Evolutionary conservation across 2,113 vertebrate species (phyloP), one percentile per base, ranked within the genome.

Genomic region (Brachionichthys hirsutus): DNA sequence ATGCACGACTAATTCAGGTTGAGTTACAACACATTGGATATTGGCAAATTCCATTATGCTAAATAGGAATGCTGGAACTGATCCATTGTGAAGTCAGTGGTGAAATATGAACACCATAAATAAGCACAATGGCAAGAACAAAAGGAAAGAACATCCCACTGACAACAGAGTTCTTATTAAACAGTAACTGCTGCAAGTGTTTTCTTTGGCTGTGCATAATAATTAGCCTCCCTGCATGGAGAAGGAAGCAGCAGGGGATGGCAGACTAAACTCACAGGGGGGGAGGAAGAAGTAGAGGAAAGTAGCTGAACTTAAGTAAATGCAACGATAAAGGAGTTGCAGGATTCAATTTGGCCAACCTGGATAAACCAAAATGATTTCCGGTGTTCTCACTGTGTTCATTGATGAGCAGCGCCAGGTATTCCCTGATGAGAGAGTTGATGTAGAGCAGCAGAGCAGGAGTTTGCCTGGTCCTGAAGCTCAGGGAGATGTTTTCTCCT

Each of bases 391-490:
- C 77, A 99, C 97, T 94, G 0, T 96, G 93, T 83, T 71, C 91
- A 59, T 93, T 92, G 49, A 99, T 89, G 62, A 94, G 88, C 54
- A 97, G 54, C 0, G 93, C 93, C 67, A 98, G 87, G 49, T 94
- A 94, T 49, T 97, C 94, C 67, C 89, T 89, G 82, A 93, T 92
- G 87, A 93, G 93, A 13, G 94, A 95, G 77, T 54, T 92, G 69
- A 94, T 68, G 19, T 93, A 92, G 47, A 99, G 90, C n/a, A 99
- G 90, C 56, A 95, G 82, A 38, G 92, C 92, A 5, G 97, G 96
- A 0, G 89, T 85, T 54, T 91, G 91, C 8, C 78, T 89, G 36
- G 94, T 98, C 64, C 93, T 91, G 86, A 99, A 98, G 78, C 93
- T 91, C 71, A 99, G 83, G 0, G 87, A 85, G 78, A 98, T 90